phyloP scores from a whole-genome alignment of 1,140 invertebrate genomes.

The Helicoverpa armigera region DNA sequence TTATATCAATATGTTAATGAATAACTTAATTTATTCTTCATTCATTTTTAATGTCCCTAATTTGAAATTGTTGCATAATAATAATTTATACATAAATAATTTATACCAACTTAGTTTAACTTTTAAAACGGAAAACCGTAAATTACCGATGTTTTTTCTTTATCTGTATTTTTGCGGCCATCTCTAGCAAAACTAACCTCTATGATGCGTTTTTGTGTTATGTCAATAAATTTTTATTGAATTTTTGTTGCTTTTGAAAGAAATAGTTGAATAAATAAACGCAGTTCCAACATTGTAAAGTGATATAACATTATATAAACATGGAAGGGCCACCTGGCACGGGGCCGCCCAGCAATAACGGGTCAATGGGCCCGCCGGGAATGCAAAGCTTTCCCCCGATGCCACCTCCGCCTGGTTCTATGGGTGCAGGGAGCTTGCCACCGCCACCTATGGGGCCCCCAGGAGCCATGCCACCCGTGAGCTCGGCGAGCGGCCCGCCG shows the following conservation, averaged over 20 bases:
- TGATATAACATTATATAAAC: conserved; percentile 14
- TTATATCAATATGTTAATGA: too few relatives aligned
- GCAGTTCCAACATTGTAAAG: too few relatives aligned
- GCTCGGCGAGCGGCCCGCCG: conserved; percentile 58
- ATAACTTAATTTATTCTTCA: too few relatives aligned
- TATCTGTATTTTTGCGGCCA: not conserved
- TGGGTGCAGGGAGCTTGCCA: conserved; percentile 63
- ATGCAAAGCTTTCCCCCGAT: conserved; percentile 78
- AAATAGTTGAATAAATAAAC: too few relatives aligned
- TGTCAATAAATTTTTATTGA: conserved; percentile 15
- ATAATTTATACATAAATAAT: too few relatives aligned
- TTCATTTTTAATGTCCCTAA: too few relatives aligned
- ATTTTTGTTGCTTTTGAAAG: too few relatives aligned
- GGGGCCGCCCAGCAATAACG: conserved; percentile 66
- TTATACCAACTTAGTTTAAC: not conserved
- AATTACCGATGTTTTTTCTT: not conserved
- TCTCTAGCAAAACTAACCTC: not conserved
- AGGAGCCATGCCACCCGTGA: conserved; percentile 71
- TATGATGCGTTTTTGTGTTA: not conserved
- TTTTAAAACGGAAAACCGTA: not conserved
- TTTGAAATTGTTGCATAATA: too few relatives aligned
- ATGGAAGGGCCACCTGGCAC: conserved; percentile 81
- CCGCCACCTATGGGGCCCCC: conserved; percentile 73
- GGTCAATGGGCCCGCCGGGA: conserved; percentile 74
- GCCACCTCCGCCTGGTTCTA: conserved; percentile 76